Percentiles rank a stretch among this genome's conserved stretches.
phyloP scores from a whole-genome alignment of 2,113 vertebrate species.

The Corydoras sp. region DNA sequence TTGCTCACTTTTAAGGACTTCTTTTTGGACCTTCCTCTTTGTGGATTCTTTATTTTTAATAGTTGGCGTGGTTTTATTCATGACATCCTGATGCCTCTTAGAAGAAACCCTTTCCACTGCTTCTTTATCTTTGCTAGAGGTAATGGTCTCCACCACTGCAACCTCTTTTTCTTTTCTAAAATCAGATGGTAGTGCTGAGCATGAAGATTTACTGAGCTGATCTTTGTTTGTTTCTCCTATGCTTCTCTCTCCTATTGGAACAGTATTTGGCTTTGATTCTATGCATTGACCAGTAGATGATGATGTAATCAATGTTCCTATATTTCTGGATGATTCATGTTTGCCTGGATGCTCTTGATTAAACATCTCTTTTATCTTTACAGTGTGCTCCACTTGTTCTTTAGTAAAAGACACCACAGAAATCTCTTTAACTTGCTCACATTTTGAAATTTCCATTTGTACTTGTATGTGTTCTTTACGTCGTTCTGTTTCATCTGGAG shows the following conservation, averaged over 20 bases:
- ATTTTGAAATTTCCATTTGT: constrained; percentile 1
- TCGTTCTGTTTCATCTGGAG: too few species aligned
- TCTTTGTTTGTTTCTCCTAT: constrained; percentile 6
- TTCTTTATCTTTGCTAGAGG: too few species aligned
- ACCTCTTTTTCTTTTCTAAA: too few species aligned
- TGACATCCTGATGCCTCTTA: too few species aligned
- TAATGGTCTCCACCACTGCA: too few species aligned
- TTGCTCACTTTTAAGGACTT: too few species aligned
- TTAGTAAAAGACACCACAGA: neutral
- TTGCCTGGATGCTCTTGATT: constrained; percentile 12
- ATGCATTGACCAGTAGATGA: neutral
- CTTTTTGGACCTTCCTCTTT: too few species aligned
- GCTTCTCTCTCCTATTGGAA: constrained; percentile 20
- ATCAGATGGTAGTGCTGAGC: neutral
- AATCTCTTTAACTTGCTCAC: neutral
- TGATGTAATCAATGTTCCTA: neutral
- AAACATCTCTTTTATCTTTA: neutral
- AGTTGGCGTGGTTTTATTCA: too few species aligned
- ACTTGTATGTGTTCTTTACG: too few species aligned
- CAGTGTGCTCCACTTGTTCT: constrained; percentile 4
- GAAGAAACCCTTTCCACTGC: too few species aligned
- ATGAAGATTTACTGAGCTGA: neutral
- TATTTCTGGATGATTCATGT: constrained; percentile 8
- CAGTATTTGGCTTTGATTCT: neutral
- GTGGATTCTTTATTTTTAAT: too few species aligned